Conservation (phyloP, 2,797 vertebrate genomes). For the Erethizon dorsatum region DNA sequence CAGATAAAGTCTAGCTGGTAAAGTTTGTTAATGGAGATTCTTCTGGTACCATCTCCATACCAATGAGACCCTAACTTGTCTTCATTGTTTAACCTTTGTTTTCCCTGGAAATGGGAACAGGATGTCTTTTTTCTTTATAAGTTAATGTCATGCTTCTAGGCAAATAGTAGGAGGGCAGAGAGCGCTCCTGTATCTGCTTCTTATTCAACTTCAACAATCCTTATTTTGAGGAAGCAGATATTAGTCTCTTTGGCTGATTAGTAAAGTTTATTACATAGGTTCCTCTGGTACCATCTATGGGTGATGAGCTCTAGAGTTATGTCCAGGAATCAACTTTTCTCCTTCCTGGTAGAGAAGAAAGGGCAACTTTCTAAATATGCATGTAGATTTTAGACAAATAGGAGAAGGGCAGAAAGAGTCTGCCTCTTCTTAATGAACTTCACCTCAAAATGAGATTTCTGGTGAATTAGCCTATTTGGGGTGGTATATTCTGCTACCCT, state of each 20-base stretch:
- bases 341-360: neutral
- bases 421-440: neutral
- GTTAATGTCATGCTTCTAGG: neutral
- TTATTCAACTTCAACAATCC: neutral
- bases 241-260: neutral
- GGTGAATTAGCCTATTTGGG: neutral
- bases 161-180: neutral
- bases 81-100: neutral
- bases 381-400: neutral
- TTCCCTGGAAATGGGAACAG: too few relatives aligned
- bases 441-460: neutral
- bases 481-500: neutral
- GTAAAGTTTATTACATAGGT: neutral
- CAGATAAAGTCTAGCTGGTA: neutral
- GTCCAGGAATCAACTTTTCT: neutral
- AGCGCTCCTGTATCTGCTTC: neutral
- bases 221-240: neutral
- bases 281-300: neutral
- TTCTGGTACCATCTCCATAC: neutral
- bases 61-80: neutral
- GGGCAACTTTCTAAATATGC: neutral
- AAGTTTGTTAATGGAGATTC: neutral
- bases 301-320: neutral
- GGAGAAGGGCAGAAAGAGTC: neutral
- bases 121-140: neutral